Conservation (phyloP, 92 coral and sea anemone species). For the Phenganax marumi region DNA sequence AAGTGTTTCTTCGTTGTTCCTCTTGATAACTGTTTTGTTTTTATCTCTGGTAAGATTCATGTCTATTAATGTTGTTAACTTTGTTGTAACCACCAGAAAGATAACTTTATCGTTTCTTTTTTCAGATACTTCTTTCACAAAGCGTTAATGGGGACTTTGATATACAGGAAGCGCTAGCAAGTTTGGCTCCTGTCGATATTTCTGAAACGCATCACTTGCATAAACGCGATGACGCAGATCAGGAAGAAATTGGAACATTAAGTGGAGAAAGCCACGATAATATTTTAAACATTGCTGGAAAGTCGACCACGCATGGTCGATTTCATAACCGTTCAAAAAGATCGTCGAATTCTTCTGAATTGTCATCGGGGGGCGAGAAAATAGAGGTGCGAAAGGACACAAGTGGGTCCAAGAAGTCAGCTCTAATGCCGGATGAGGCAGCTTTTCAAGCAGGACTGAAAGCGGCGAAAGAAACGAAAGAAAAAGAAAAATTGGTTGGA, state of each 20-base stretch:
- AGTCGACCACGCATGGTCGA: not conserved
- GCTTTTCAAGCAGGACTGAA: constrained; percentile 86
- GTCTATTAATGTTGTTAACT: not conserved
- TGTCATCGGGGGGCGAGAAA: constrained; percentile 38
- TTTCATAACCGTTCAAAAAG: constrained; percentile 13
- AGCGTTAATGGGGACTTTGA: constrained; percentile 57
- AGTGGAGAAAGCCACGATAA: constrained; percentile 3
- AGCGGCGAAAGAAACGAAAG: constrained; percentile 62
- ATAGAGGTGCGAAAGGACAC: constrained; percentile 30
- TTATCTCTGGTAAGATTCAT: constrained; percentile 2
- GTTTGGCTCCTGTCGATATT: constrained; percentile 73
- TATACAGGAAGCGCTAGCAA: constrained; percentile 87
- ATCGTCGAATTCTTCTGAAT: not conserved
- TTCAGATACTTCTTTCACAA: not conserved
- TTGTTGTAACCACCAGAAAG: no score
- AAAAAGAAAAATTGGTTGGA: constrained; percentile 72
- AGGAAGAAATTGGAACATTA: constrained; percentile 15
- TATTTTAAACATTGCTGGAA: constrained; percentile 11
- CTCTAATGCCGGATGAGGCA: constrained; percentile 81
- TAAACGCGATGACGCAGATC: constrained; percentile 12
- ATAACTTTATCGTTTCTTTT: not conserved
- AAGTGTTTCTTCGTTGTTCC: not conserved
- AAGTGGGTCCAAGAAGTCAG: constrained; percentile 34
- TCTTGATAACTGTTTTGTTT: not conserved
- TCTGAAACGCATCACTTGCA: constrained; percentile 32